Percentiles rank a stretch among this genome's conserved stretches.
Conservation (phyloP, 2,113 vertebrate genomes). For the Platichthys stellatus region DNA sequence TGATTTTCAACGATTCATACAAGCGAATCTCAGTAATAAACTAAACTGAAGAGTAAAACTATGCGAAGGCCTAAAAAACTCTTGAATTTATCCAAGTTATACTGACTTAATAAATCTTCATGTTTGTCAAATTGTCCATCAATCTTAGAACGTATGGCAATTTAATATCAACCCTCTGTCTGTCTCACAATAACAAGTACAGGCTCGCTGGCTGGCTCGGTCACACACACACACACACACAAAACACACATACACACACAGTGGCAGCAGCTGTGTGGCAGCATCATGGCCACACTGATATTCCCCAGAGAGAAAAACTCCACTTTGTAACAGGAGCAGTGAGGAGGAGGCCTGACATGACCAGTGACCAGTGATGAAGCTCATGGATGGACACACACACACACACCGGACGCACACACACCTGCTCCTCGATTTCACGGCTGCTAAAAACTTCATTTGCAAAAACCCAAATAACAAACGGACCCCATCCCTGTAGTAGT, state of each 20-base stretch:
- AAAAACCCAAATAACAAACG: constrained; percentile 10
- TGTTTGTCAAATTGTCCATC: no score
- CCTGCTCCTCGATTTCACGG: constrained; percentile 42
- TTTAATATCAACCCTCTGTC: no score
- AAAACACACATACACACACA: constrained; percentile 18
- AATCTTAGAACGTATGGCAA: no score
- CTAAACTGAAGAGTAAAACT: no score
- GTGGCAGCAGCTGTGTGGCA: constrained; percentile 71
- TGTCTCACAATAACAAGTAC: neutral
- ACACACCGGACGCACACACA: constrained; percentile 17
- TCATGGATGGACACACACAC: constrained; percentile 10
- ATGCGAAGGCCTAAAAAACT: no score
- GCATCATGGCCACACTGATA: constrained; percentile 56
- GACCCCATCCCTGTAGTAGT: constrained; percentile 13
- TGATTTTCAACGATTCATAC: no score
- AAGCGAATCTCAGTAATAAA: no score
- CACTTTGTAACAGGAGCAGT: constrained; percentile 69
- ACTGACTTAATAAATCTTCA: no score
- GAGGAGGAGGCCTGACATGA: constrained; percentile 49
- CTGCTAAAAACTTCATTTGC: constrained; percentile 11
- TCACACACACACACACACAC: constrained; percentile 13
- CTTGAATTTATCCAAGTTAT: no score
- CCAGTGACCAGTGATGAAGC: constrained; percentile 39
- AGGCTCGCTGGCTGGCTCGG: no score
- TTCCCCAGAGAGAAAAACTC: constrained; percentile 69